Percentiles rank a stretch among this genome's conserved stretches.
These are phyloP conservation scores for Atta cephalotes DNA, from an alignment of 1,140 invertebrate genomes.

Conservation along the genomic window DNA sequence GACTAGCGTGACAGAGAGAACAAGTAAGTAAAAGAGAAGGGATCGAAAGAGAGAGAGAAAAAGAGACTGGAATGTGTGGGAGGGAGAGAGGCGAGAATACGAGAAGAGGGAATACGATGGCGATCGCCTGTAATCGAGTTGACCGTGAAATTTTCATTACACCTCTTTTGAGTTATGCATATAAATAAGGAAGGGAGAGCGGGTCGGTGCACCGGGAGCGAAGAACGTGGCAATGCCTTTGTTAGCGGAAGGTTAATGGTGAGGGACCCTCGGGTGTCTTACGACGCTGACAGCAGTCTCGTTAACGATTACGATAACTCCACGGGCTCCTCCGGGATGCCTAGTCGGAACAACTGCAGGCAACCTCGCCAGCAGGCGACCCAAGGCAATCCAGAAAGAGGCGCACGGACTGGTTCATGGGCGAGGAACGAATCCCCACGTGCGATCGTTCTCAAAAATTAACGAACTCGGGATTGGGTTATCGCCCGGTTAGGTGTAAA, in stretches of 20 bases:
- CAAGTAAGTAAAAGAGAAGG: constrained; percentile 1
- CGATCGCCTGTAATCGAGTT: constrained; percentile 75
- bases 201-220: constrained; percentile 73
- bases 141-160: constrained; percentile 84
- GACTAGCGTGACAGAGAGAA: not conserved
- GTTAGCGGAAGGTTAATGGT: constrained; percentile 83
- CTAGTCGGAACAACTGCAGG: constrained; percentile 66
- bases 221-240: constrained; percentile 82
- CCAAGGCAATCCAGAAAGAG: constrained; percentile 69
- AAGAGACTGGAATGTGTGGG: constrained; percentile 25
- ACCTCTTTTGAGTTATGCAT: constrained; percentile 85
- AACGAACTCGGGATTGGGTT: constrained; percentile 50
- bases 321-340: constrained; percentile 69
- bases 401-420: constrained; percentile 43
- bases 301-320: constrained; percentile 82
- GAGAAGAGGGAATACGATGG: constrained; percentile 48
- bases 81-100: constrained; percentile 12
- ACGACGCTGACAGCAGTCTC: constrained; percentile 80
- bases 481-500: constrained; percentile 40
- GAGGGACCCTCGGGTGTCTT: constrained; percentile 78
- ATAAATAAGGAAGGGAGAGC: constrained; percentile 83
- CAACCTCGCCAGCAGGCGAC: constrained; percentile 45
- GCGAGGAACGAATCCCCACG: constrained; percentile 45
- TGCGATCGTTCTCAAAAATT: constrained; percentile 44
- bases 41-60: not conserved